Evolutionary conservation across 37 sponge, comb jelly and placozoan species (phyloP), one percentile per base, ranked within the genome.

Genomic region (Crambe crambe): DNA sequence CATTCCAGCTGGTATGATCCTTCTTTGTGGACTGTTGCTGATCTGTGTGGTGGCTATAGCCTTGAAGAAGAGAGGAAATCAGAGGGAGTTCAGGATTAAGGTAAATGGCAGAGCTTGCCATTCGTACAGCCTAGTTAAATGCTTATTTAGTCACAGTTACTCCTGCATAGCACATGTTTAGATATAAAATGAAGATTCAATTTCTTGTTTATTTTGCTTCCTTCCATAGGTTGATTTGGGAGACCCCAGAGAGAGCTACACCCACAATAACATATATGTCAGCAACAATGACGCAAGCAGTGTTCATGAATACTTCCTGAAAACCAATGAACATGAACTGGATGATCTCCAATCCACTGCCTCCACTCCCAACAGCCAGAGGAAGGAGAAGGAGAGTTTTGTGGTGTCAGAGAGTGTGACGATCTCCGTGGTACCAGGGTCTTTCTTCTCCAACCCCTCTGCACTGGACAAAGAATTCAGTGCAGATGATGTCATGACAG

Each of bases 1-100:
- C 34, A 82, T 82, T 41, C 82, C 82, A 4, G 64, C 56, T 73
- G 74, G 72, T 27, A 70, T 42, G 0, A 69, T 80, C 29, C 70
- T 79, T 12, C 21, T 80, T 30, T 23, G 37, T 23, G 37, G 23
- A 0, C 21, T 69, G 18, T 39, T 80, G 25, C 56, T 80, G 21
- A 80, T 80, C 56, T 2, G 68, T 22, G 41, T 80, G 22, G 80
- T 58, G 30, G 17, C 18, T 20, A 10, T 70, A 2, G 56, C 59
- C 29, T 36, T 3, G 25, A 56, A 42, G 0, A 41, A 42, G 5
- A 42, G 37, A 44, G 31, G n/a, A 32, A 68, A 23, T 26, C 27
- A 56, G 3, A 41, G 54, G 18, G 15, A 22, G 9, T 30, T 56
- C 38, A 30, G 2, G 32, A 62, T 78, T 4, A 72, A 44, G 38